Evolutionary conservation across 2,113 vertebrate species (phyloP), one percentile per base, ranked within the genome.

Genomic region (Pedetes capensis): DNA sequence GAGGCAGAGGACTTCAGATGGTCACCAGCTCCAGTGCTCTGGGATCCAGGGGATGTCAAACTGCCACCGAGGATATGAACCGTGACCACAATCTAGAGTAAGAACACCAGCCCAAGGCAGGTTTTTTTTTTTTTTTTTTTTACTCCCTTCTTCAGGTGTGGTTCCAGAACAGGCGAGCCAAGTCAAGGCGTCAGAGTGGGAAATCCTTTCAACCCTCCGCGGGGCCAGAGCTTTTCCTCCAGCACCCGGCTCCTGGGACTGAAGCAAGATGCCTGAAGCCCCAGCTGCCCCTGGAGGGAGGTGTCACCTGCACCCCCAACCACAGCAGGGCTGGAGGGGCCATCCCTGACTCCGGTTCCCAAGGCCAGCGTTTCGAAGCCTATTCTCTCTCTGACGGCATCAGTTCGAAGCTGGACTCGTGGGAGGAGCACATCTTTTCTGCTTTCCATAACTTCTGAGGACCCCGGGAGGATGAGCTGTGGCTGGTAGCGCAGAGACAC

Each of bases 131-230:
- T 53, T 29, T 49, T 61, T 80, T 8, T 69, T 13, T 39, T 53
- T 10, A 7, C 69, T 94, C 37, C 72, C 63, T 47, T 64, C 89
- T 95, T 29, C 93, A 99, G 99, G 99, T 99, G n/a, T 99, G 99
- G 99, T 99, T 99, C 97, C 99, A 99, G 98, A 99, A 99, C 97
- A 97, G 99, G 47, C 98, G 99, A 0, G 99, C 99, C 86, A 99
- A 99, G 93, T 99, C 98, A 20, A 98, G 99, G 68, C 98, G 99
- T 8, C 99, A 99, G 79, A 98, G 98, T 3, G 98, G 97, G 8
- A 97, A 94, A 17, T 25, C 95, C 11, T 55, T 76, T 0, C 89
- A 44, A 11, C 37, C 72, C 2, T 55, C 69, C 0, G 55, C 55
- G 1, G 17, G 93, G 4, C 89, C 25, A 0, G 89, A 84, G 63